Conservation (phyloP, 2,113 vertebrate species). For the Octodon degus region DNA sequence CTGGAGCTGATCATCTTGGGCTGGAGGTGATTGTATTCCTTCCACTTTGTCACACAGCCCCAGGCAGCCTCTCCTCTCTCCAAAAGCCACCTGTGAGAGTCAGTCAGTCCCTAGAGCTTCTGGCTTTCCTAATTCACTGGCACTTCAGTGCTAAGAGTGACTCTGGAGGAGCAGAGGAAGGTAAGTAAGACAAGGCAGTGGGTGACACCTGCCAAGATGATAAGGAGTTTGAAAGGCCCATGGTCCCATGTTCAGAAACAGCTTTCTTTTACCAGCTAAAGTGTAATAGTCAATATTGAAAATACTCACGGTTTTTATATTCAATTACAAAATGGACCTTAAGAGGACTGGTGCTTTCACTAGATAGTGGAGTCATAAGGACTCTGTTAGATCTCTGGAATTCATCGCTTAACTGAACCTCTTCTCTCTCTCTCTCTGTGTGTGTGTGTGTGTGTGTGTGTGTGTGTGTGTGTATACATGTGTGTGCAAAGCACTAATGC, state of each 20-base stretch:
- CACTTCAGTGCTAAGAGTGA: not conserved
- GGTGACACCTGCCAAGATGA: not conserved
- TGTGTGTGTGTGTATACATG: not conserved
- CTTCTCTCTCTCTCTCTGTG: too few relatives aligned
- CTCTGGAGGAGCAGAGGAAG: not conserved
- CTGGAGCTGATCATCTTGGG: slow-evolving; percentile 55
- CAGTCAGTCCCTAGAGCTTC: not conserved
- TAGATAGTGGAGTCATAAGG: not conserved
- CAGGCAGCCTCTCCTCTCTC: not conserved
- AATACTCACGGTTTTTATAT: not conserved
- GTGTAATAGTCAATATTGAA: not conserved
- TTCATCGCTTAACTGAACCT: not conserved
- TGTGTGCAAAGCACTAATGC: not conserved
- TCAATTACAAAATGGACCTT: slow-evolving; percentile 4
- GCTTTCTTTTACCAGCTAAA: not conserved
- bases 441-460: not conserved
- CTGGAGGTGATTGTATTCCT: slow-evolving; percentile 57
- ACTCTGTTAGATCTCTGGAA: not conserved
- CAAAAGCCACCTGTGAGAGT: not conserved
- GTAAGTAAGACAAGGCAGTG: not conserved
- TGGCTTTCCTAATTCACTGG: not conserved
- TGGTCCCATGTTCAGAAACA: not conserved
- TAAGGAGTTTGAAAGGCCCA: rapidly evolving
- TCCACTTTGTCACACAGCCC: slow-evolving; percentile 15
- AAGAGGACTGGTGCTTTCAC: not conserved